Evolutionary conservation across 2,113 vertebrate species (phyloP).

Genomic region (Alosa alosa): DNA sequence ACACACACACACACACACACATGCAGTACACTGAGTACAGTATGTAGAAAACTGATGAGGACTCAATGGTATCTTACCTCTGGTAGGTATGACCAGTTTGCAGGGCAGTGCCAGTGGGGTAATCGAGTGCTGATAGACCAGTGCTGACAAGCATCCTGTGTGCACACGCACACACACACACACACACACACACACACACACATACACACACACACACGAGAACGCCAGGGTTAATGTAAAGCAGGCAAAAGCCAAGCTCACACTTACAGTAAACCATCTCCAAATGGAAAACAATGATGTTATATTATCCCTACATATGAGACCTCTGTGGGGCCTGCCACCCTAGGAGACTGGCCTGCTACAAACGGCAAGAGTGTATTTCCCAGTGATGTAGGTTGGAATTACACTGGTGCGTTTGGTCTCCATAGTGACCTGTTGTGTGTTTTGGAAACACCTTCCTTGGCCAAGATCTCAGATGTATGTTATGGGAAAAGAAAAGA

Average conservation of each 20-base stretch:
- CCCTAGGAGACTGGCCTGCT: not conserved
- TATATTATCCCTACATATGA: not conserved
- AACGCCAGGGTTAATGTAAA: not conserved
- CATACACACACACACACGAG: conserved; percentile 18
- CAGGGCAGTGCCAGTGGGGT: conserved; percentile 94
- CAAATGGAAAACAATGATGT: not conserved
- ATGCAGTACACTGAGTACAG: not conserved
- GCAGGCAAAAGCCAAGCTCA: not conserved
- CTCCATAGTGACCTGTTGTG: conserved; percentile 10
- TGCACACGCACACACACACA: conserved; percentile 36
- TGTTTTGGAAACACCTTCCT: conserved; percentile 18
- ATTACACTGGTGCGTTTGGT: conserved; percentile 18
- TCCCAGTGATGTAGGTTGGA: not conserved
- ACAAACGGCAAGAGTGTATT: not conserved
- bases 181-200: conserved; percentile 29
- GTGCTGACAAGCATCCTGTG: conserved; percentile 89
- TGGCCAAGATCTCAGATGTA: not conserved
- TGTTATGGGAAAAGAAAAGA: not conserved
- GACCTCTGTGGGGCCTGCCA: not conserved
- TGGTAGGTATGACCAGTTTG: conserved; percentile 91
- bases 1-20: conserved; percentile 1
- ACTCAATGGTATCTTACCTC: conserved; percentile 74
- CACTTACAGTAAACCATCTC: not conserved
- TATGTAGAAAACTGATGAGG: not conserved
- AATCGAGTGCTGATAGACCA: conserved; percentile 98